Evolutionary conservation across 2,888 invertebrate species (phyloP).

Genomic region (Tigriopus californicus): DNA sequence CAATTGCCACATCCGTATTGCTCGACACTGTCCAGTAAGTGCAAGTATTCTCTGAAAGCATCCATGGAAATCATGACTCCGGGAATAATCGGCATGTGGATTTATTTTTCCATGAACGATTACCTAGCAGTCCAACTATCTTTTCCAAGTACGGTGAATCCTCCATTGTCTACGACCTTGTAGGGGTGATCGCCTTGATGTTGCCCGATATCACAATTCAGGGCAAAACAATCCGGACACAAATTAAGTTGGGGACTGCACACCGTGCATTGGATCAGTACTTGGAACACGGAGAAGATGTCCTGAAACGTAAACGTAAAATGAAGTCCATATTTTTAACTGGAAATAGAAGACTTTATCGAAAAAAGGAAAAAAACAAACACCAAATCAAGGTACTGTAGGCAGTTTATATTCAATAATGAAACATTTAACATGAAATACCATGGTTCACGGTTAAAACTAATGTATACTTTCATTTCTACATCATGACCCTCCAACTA

Average conservation of each 20-base stretch:
- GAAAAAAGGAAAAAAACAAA: no score
- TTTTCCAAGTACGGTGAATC: background rate
- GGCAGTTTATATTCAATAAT: no score
- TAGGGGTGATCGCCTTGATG: slow-evolving; percentile 1
- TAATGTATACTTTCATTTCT: no score
- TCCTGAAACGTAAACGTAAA: no score
- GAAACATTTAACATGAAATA: no score
- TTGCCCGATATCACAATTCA: background rate
- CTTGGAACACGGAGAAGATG: background rate
- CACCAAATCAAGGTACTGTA: no score
- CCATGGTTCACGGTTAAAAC: no score
- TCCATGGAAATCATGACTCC: background rate
- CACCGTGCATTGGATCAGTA: background rate
- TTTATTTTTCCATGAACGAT: no score
- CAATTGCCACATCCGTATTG: slow-evolving; percentile 88
- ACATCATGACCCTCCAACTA: no score
- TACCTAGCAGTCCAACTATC: slow-evolving; percentile 1
- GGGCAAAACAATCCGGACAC: slow-evolving; percentile 12
- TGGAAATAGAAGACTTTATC: no score
- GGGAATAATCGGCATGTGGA: background rate
- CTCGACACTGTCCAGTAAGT: slow-evolving; percentile 74
- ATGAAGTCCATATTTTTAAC: no score
- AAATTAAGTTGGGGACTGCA: background rate
- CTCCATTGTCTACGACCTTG: slow-evolving; percentile 1
- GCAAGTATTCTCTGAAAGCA: slow-evolving; percentile 51